A percentile compares a stretch with the other conserved stretches of the same genome.
Conservation (phyloP, 53 echinoderm and acorn worm species). For the Apostichopus leukothele region DNA sequence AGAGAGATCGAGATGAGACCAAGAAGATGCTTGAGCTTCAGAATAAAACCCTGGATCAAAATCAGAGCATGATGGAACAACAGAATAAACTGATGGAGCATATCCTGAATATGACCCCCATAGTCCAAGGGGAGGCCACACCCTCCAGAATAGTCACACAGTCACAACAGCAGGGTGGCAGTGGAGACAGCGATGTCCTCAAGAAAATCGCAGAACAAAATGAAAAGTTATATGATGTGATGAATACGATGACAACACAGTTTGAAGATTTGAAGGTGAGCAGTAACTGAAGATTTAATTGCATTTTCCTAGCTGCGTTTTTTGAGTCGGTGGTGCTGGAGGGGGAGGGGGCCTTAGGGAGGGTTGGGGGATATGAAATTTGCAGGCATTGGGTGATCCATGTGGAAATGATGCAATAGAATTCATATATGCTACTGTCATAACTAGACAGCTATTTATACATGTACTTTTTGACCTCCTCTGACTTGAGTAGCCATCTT, state of each 20-base stretch:
- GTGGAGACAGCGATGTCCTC: constrained; percentile 25
- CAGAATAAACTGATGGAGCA: constrained; percentile 84
- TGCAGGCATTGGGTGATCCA: too few relatives aligned
- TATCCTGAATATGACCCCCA: constrained; percentile 24
- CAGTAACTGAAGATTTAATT: neutral
- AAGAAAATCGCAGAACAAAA: constrained; percentile 27
- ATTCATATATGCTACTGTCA: too few relatives aligned
- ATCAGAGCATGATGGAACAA: constrained; percentile 71
- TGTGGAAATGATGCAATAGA: too few relatives aligned
- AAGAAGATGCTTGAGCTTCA: constrained; percentile 55
- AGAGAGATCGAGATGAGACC: constrained; percentile 67
- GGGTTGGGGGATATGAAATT: too few relatives aligned
- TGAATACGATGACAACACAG: constrained; percentile 22
- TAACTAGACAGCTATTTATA: too few relatives aligned
- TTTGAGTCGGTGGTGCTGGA: too few relatives aligned
- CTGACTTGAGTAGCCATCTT: too few relatives aligned
- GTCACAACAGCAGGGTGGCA: neutral
- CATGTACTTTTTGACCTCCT: too few relatives aligned
- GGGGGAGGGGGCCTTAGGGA: too few relatives aligned
- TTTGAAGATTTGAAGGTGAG: constrained; percentile 28
- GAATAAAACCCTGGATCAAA: constrained; percentile 70
- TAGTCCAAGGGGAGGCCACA: neutral
- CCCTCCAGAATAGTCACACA: neutral
- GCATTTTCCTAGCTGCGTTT: too few relatives aligned
- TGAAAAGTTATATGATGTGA: constrained; percentile 20